Percentiles rank a stretch among this genome's conserved stretches.
phyloP scores from a whole-genome alignment of 2,113 vertebrate species.

The Polypterus senegalus region DNA sequence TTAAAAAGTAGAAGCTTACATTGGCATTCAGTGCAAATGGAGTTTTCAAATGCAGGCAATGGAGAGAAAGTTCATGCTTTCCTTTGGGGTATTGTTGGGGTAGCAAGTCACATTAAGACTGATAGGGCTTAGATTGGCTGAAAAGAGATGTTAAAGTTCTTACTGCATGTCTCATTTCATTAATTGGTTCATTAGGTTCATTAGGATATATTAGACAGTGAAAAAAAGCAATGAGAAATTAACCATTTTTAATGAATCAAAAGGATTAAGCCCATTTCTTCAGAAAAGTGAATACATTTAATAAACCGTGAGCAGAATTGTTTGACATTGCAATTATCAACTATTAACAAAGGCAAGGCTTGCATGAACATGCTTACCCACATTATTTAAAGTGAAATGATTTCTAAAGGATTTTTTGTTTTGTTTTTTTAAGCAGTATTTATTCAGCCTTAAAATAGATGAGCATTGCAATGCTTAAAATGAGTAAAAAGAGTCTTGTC shows the following conservation, averaged over 20 bases:
- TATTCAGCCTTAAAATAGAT: no score
- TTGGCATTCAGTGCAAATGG: neutral
- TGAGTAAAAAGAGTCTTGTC: no score
- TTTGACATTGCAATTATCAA: constrained; percentile 14
- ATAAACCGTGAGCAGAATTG: constrained; percentile 23
- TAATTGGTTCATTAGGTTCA: constrained; percentile 67
- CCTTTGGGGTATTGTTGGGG: constrained; percentile 4
- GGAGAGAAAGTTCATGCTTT: neutral
- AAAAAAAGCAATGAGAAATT: constrained; percentile 59
- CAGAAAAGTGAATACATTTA: constrained; percentile 33
- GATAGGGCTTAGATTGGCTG: constrained; percentile 36
- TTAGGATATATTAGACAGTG: constrained; percentile 55
- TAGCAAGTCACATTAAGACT: constrained; percentile 29
- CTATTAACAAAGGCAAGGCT: neutral
- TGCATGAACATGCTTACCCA: no score
- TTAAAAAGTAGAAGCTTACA: no score
- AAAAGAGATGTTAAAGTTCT: constrained; percentile 43
- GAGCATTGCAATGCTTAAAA: no score
- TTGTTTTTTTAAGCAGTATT: no score
- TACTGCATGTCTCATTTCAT: constrained; percentile 59
- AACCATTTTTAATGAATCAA: constrained; percentile 52
- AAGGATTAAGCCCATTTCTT: constrained; percentile 38
- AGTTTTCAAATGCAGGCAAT: neutral
- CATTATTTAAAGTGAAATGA: no score
- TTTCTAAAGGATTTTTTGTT: no score